A percentile compares a stretch with the other conserved stretches of the same genome.
Conservation (phyloP, 1,140 invertebrate genomes). For the Notospermus geniculatus region DNA sequence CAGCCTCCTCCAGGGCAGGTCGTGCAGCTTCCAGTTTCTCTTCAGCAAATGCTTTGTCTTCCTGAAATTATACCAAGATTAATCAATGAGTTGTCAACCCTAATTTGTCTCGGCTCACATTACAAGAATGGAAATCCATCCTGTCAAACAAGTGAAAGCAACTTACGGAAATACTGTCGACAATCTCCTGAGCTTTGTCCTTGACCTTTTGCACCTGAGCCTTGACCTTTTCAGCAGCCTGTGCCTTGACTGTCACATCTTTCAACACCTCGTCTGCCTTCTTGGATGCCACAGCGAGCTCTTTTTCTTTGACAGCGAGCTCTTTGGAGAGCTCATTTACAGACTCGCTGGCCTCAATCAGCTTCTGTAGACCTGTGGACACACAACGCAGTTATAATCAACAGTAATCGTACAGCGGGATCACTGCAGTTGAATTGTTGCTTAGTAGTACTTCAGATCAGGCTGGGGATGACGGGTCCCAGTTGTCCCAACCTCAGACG, state of each 20-base stretch:
- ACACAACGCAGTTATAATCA: background rate
- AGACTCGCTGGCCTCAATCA: conserved; percentile 90
- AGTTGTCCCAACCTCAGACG: too few species aligned
- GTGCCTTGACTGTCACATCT: conserved; percentile 82
- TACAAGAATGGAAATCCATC: background rate
- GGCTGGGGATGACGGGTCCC: too few species aligned
- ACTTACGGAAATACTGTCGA: conserved; percentile 75
- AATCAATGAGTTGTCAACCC: background rate
- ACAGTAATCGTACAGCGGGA: background rate
- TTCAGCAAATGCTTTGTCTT: conserved; percentile 88
- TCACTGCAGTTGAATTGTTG: too few species aligned
- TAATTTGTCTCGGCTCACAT: too few species aligned
- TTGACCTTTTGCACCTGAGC: conserved; percentile 93
- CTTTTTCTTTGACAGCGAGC: conserved; percentile 90
- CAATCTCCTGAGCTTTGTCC: conserved; percentile 89
- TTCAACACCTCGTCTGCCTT: conserved; percentile 75
- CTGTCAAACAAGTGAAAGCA: background rate
- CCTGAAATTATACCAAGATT: conserved; percentile 41
- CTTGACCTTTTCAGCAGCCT: conserved; percentile 93
- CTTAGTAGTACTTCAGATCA: too few species aligned
- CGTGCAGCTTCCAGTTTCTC: conserved; percentile 87
- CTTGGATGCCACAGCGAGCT: conserved; percentile 83
- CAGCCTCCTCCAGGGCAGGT: conserved; percentile 89
- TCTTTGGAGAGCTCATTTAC: conserved; percentile 90
- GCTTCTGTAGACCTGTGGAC: conserved; percentile 72